Evolutionary conservation across 1,140 invertebrate genomes (phyloP).

Genomic region (Orchesella cincta): DNA sequence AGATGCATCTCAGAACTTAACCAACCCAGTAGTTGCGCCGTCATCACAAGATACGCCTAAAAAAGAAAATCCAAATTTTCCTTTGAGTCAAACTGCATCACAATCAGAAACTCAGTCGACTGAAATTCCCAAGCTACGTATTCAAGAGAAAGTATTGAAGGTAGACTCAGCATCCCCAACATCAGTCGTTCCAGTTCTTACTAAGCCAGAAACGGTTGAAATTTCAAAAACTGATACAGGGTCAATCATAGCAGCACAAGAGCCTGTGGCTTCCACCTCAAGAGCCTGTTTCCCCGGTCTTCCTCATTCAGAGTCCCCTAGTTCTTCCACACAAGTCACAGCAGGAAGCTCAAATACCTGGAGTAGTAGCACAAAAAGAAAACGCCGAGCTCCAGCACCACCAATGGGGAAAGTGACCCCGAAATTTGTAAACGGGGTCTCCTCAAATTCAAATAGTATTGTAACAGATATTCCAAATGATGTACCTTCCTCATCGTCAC

Average conservation of each 20-base stretch:
- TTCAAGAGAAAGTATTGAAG: too few species aligned
- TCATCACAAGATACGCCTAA: too few species aligned
- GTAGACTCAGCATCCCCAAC: too few species aligned
- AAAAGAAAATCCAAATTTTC: too few species aligned
- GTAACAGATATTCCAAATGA: background rate
- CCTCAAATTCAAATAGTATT: background rate
- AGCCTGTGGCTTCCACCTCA: background rate
- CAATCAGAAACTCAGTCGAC: too few species aligned
- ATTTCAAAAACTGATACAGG: background rate
- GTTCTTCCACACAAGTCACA: background rate
- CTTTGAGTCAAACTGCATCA: too few species aligned
- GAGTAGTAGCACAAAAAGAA: conserved; percentile 36
- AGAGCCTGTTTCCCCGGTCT: background rate
- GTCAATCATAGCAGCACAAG: background rate
- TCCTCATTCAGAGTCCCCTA: background rate
- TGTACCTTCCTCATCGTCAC: background rate
- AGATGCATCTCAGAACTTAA: too few species aligned
- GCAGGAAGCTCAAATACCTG: background rate
- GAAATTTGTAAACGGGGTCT: background rate
- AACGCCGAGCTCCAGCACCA: conserved; percentile 41
- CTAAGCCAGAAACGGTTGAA: background rate
- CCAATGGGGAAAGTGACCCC: background rate
- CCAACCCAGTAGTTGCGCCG: too few species aligned
- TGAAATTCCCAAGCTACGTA: too few species aligned
- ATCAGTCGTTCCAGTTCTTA: background rate